Conservation (phyloP, 2,797 vertebrate species). For the Eupleurogrammus muticus region DNA sequence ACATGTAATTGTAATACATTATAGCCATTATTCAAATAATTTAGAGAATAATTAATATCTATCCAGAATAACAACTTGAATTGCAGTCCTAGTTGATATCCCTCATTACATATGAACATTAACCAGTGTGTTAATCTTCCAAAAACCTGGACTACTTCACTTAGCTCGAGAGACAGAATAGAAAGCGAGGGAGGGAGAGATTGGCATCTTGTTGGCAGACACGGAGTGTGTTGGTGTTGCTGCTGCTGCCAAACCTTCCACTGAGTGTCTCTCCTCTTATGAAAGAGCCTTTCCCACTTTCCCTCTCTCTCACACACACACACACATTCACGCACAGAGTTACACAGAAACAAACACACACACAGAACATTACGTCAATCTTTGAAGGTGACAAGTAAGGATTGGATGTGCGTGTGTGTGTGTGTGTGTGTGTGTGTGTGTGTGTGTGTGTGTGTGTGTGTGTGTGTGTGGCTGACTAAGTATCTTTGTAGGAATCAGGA, state of each 20-base stretch:
- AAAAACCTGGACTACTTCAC: constrained; percentile 15
- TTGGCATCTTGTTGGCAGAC: constrained; percentile 60
- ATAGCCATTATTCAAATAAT: background rate
- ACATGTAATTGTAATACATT: too few relatives aligned
- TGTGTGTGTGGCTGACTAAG: constrained; percentile 33
- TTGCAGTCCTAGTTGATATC: background rate
- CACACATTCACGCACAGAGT: constrained; percentile 19
- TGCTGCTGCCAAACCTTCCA: constrained; percentile 51
- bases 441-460: constrained; percentile 10
- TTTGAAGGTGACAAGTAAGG: constrained; percentile 43
- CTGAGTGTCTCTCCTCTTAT: constrained; percentile 44
- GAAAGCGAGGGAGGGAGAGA: constrained; percentile 11
- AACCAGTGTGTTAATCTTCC: constrained; percentile 18
- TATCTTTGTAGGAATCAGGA: constrained; percentile 61
- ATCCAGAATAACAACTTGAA: background rate
- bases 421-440: constrained; percentile 14
- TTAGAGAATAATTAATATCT: background rate
- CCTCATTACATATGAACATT: background rate
- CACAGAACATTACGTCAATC: constrained; percentile 35
- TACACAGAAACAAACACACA: constrained; percentile 29
- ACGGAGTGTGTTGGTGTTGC: constrained; percentile 32
- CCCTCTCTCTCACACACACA: constrained; percentile 19
- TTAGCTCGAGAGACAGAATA: constrained; percentile 14
- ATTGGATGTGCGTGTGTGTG: constrained; percentile 5
- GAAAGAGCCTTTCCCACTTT: constrained; percentile 42